phyloP scores from a whole-genome alignment of 2,797 vertebrate species.

The Gobio occitaniae region DNA sequence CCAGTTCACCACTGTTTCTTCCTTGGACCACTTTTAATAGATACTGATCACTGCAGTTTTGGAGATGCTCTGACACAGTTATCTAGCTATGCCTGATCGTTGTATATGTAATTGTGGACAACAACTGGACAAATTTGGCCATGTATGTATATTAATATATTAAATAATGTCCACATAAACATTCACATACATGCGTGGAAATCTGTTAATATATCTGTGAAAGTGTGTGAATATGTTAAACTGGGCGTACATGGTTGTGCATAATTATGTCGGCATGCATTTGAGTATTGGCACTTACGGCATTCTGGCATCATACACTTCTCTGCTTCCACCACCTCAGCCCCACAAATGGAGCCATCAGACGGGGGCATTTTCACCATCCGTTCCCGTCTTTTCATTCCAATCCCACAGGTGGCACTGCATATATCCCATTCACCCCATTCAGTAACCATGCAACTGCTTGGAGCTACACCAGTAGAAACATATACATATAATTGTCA shows the following conservation, averaged over 20 bases:
- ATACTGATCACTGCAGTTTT: too few species aligned
- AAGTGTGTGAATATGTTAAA: background rate
- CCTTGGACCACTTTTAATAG: too few species aligned
- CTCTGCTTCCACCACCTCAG: conserved; percentile 91
- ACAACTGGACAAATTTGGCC: background rate
- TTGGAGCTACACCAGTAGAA: conserved; percentile 68
- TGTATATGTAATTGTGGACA: background rate
- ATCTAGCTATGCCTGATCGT: too few species aligned
- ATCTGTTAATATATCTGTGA: background rate
- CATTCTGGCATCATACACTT: conserved; percentile 99
- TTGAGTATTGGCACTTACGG: conserved; percentile 81
- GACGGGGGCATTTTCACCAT: conserved; percentile 96
- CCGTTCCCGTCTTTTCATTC: conserved; percentile 91
- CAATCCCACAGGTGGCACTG: conserved; percentile 96
- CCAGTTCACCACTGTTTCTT: too few species aligned
- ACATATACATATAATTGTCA: background rate
- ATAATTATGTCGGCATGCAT: background rate
- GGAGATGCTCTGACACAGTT: too few species aligned
- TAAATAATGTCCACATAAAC: background rate
- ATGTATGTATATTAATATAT: background rate
- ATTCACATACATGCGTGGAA: background rate
- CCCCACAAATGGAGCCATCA: conserved; percentile 92
- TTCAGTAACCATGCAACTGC: conserved; percentile 95
- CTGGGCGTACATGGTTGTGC: background rate
- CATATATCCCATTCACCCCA: conserved; percentile 98